Evolutionary conservation across 2,888 invertebrate genomes (phyloP).

Genomic region (Protodeltote pygarga): DNA sequence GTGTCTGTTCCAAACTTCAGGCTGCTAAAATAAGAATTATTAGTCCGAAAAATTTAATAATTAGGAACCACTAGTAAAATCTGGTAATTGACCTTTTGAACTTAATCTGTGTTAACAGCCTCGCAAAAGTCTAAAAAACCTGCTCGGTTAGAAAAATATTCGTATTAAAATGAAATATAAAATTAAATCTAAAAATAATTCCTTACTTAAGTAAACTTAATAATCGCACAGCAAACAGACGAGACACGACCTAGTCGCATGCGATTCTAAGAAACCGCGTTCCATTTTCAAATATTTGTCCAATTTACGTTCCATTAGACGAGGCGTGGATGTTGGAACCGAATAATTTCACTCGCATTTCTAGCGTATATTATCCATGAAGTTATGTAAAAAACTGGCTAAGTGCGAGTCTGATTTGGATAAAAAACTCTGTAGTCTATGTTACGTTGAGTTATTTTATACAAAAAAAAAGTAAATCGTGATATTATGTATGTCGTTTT

Average conservation of each 20-base stretch:
- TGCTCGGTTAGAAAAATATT: background rate
- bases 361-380: slow-evolving; percentile 11
- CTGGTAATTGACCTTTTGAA: too few relatives aligned
- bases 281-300: slow-evolving; percentile 44
- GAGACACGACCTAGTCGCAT: slow-evolving; percentile 9
- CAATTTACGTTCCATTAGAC: slow-evolving; percentile 49
- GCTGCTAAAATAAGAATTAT: too few relatives aligned
- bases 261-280: slow-evolving; percentile 26
- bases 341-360: slow-evolving; percentile 33
- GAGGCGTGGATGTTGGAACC: slow-evolving; percentile 16
- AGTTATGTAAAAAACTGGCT: slow-evolving; percentile 5
- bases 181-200: too few relatives aligned
- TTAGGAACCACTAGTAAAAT: too few relatives aligned
- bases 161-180: background rate
- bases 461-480: too few relatives aligned
- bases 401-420: background rate
- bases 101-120: too few relatives aligned
- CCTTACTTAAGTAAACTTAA: slow-evolving; percentile 5
- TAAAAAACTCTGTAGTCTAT: too few relatives aligned
- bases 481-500: too few relatives aligned
- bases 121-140: too few relatives aligned
- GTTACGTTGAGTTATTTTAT: too few relatives aligned
- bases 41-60: too few relatives aligned
- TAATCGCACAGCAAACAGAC: slow-evolving; percentile 22
- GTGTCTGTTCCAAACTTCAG: too few relatives aligned